Evolutionary conservation across 1,140 invertebrate genomes (phyloP).

Genomic region (Lordiphosa collinella): DNA sequence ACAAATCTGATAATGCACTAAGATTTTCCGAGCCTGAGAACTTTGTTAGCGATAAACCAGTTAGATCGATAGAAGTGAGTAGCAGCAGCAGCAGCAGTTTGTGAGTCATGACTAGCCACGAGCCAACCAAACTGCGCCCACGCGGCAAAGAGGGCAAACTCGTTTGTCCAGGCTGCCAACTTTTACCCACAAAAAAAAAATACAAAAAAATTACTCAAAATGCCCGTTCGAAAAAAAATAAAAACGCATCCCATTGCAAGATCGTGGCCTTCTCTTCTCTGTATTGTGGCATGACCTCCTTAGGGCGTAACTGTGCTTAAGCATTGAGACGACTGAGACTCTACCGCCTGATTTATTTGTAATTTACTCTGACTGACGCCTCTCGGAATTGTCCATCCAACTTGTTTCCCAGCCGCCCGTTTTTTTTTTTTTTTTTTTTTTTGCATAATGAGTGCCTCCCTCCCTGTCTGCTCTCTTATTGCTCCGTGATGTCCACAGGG

Average conservation of each 20-base stretch:
- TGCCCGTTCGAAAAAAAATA: not conserved
- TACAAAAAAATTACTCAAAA: constrained; percentile 1
- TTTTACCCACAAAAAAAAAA: not conserved
- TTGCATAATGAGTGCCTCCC: constrained; percentile 7
- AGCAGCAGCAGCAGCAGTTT: not conserved
- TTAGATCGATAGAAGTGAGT: constrained; percentile 25
- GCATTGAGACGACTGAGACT: constrained; percentile 15
- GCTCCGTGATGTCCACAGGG: constrained; percentile 38
- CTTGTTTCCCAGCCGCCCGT: constrained; percentile 12
- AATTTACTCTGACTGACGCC: constrained; percentile 11
- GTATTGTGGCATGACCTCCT: constrained; percentile 58
- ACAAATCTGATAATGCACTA: too few relatives aligned
- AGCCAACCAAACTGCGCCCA: constrained; percentile 23
- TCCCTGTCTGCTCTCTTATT: not conserved
- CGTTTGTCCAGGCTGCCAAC: constrained; percentile 5
- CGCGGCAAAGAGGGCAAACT: constrained; percentile 9
- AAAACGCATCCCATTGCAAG: constrained; percentile 11
- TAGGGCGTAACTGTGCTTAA: constrained; percentile 67
- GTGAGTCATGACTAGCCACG: constrained; percentile 50
- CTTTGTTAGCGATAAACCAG: constrained; percentile 15
- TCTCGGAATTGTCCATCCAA: constrained; percentile 6
- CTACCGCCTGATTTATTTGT: constrained; percentile 15
- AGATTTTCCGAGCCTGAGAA: too few relatives aligned
- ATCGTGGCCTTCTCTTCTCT: constrained; percentile 14
- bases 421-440: not conserved